Base-by-base conservation (phyloP, 1,140 invertebrate genomes). In the Danaus melanippus region DNA sequence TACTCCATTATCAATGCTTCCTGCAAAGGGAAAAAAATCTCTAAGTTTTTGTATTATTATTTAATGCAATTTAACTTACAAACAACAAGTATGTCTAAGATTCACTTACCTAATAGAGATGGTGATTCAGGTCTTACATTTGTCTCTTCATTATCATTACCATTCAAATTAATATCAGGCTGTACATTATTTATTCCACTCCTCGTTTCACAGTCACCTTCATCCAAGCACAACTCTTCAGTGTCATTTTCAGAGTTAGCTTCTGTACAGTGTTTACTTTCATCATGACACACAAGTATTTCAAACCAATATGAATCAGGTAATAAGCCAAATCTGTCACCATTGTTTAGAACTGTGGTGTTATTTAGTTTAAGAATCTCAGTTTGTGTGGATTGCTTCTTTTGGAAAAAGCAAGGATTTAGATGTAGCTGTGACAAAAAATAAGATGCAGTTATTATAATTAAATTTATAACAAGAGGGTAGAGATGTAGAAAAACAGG, bases 381-480 rank as follows among this genome's bases (percentile, higher is more conserved):
- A 9, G 43, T 67, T n/a, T 74, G 65, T 10, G 58, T 57, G 50
- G 53, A 56, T 12, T 44, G 53, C 4, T 69, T 71, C 49, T 69
- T 78, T 49, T 58, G 58, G 41, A 64, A 70, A 51, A 79, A 86
- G 53, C 80, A 84, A 40, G 83, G 83, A 49, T 86, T 86, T 64
- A 67, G 60, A 47, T 82, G 77, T 17, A 83, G 56, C 82, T 84
- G 67, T 32, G 78, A 77, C 44, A 41, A 56, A 43, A 53, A 41
- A 42, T 46, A 43, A 44, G 47, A 10, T 44, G 5, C 49, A 32
- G 46, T 48, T 11, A 48, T 3, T 15, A 15, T 15, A 15, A 1
- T 32, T n/a, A 21, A 15, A 15, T 48, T 50, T 46, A 8, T 9
- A 44, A 42, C 10, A 8, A 42, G 7, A 4, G 41, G 10, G 3